A percentile compares a stretch with the other conserved stretches of the same genome.
phyloP scores from a whole-genome alignment of 2,113 vertebrate species.

The Meles meles region DNA sequence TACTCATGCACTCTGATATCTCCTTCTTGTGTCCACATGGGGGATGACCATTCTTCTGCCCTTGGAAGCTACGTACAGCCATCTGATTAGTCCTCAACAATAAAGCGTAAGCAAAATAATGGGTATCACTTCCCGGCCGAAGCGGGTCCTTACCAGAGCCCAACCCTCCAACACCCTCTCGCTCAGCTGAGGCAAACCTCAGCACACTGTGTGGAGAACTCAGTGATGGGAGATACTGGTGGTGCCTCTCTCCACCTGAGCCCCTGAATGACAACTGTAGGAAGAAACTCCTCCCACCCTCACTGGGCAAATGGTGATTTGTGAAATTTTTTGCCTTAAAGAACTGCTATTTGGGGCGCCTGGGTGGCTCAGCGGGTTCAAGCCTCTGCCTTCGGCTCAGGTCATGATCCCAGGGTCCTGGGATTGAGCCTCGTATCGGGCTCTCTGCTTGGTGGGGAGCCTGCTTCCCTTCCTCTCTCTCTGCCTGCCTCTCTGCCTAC shows the following conservation, averaged over 20 bases:
- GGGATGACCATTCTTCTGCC: neutral
- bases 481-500: no score
- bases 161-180: neutral
- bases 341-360: neutral
- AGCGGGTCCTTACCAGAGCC: neutral
- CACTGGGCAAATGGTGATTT: no score
- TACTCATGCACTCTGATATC: neutral
- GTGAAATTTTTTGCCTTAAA: neutral
- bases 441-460: no score
- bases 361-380: no score
- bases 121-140: neutral
- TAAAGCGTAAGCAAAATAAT: neutral
- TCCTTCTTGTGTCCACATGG: neutral
- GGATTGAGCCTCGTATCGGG: no score
- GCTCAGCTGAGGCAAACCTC: neutral
- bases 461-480: no score
- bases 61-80: neutral
- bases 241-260: neutral
- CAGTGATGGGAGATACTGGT: neutral
- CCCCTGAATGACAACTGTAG: neutral
- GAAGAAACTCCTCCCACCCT: neutral
- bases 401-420: no score
- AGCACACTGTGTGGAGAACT: neutral
- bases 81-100: neutral
- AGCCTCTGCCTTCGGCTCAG: no score